Evolutionary conservation across 2,113 vertebrate genomes (phyloP).

Genomic region (Rhodinocichla rosea): DNA sequence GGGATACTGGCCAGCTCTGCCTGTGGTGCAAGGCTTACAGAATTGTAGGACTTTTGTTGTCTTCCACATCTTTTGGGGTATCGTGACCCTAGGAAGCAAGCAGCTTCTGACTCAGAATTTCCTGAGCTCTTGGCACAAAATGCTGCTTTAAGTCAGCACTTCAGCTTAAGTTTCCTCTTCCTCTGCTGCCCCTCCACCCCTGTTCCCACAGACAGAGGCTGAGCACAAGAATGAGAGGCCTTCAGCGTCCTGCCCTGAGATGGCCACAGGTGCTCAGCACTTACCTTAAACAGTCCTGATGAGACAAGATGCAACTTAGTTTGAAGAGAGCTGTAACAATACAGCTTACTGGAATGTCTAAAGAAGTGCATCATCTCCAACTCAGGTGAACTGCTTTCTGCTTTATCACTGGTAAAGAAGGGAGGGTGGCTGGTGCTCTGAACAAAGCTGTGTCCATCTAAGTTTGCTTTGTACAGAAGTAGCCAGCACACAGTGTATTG

Average conservation of each 20-base stretch:
- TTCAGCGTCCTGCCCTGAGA: background rate
- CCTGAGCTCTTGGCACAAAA: background rate
- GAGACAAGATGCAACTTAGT: background rate
- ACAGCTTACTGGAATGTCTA: background rate
- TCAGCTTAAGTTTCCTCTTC: background rate
- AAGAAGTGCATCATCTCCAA: background rate
- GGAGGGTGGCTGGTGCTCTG: accelerated
- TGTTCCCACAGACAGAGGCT: background rate
- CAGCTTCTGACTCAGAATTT: background rate
- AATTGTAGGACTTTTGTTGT: background rate
- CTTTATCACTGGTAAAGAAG: background rate
- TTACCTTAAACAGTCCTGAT: background rate
- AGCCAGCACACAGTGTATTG: accelerated
- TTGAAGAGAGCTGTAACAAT: background rate
- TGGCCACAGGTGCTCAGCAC: accelerated
- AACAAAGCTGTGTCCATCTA: background rate
- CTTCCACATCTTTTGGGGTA: background rate
- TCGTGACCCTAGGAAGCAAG: background rate
- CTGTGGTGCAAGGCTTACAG: background rate
- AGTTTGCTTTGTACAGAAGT: accelerated
- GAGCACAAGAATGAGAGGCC: background rate
- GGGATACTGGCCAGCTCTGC: background rate
- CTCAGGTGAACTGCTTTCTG: background rate
- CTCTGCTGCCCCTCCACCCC: background rate
- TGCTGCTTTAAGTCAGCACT: background rate